phyloP scores from a whole-genome alignment of 2,113 vertebrate species.

The Paedocypris sp. region DNA sequence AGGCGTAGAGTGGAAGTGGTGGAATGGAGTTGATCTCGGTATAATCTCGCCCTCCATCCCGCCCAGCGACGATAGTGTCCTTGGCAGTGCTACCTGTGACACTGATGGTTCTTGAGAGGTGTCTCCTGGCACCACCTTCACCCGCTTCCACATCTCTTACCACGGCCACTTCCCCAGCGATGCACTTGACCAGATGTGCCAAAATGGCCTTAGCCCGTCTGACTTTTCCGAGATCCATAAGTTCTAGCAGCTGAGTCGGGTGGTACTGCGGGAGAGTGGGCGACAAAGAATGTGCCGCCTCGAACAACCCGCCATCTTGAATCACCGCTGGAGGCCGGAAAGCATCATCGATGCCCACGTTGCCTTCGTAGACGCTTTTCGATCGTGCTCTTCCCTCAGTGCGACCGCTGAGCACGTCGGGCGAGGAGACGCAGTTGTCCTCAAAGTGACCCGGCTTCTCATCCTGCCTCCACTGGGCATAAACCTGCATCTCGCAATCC shows the following conservation, averaged over 20 bases:
- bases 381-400: slow-evolving; percentile 59
- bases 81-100: slow-evolving; percentile 96
- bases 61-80: slow-evolving; percentile 88
- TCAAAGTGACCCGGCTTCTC: slow-evolving; percentile 70
- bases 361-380: slow-evolving; percentile 79
- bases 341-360: slow-evolving; percentile 71
- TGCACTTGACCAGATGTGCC: slow-evolving; percentile 93
- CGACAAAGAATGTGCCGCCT: slow-evolving; percentile 89
- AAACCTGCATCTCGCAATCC: slow-evolving; percentile 99
- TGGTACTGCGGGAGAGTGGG: slow-evolving; percentile 96
- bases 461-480: slow-evolving; percentile 91
- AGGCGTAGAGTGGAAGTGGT: slow-evolving; percentile 77
- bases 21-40: slow-evolving; percentile 97
- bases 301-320: slow-evolving; percentile 93
- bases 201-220: slow-evolving; percentile 93
- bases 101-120: slow-evolving; percentile 93
- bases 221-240: slow-evolving; percentile 95
- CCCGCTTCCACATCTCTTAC: slow-evolving; percentile 85
- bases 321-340: slow-evolving; percentile 80
- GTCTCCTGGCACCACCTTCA: slow-evolving; percentile 78
- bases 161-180: slow-evolving; percentile 91
- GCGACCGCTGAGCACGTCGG: slow-evolving; percentile 56
- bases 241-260: slow-evolving; percentile 87
- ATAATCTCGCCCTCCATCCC: slow-evolving; percentile 89
- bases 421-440: slow-evolving; percentile 49